Evolutionary conservation across 2,888 invertebrate genomes (phyloP).

Genomic region (Andricus quercusramuli): DNA sequence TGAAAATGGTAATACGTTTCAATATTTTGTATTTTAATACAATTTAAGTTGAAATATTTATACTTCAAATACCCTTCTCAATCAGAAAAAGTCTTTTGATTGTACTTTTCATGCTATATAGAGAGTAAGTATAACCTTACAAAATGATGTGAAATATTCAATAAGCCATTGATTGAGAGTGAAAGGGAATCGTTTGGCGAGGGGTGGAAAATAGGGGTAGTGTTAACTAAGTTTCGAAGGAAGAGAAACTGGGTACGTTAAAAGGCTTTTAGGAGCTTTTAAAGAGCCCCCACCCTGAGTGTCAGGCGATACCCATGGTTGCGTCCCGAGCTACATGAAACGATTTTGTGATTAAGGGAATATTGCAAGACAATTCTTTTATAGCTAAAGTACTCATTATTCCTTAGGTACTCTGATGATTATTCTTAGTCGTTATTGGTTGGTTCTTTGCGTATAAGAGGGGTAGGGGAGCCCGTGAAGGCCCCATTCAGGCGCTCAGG

Average conservation of each 20-base stretch:
- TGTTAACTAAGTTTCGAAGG: conserved; percentile 72
- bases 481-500: too few relatives aligned
- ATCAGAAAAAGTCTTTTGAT: too few relatives aligned
- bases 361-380: not conserved
- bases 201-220: conserved; percentile 46
- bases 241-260: conserved; percentile 61
- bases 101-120: too few relatives aligned
- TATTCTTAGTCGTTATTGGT: not conserved
- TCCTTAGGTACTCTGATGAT: conserved; percentile 3
- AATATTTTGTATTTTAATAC: not conserved
- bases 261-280: conserved; percentile 72
- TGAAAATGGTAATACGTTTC: not conserved
- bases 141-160: not conserved
- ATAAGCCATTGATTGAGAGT: conserved; percentile 16
- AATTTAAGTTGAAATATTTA: not conserved
- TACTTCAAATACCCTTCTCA: not conserved
- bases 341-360: not conserved
- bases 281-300: conserved; percentile 54
- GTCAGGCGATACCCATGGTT: conserved; percentile 61
- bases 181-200: not conserved
- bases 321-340: conserved; percentile 26
- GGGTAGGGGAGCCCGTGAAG: too few relatives aligned
- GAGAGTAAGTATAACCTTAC: conserved; percentile 50
- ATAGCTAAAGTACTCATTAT: not conserved
- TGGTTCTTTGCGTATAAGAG: too few relatives aligned